phyloP scores from a whole-genome alignment of 2,113 vertebrate species.

The Mustela nigripes region DNA sequence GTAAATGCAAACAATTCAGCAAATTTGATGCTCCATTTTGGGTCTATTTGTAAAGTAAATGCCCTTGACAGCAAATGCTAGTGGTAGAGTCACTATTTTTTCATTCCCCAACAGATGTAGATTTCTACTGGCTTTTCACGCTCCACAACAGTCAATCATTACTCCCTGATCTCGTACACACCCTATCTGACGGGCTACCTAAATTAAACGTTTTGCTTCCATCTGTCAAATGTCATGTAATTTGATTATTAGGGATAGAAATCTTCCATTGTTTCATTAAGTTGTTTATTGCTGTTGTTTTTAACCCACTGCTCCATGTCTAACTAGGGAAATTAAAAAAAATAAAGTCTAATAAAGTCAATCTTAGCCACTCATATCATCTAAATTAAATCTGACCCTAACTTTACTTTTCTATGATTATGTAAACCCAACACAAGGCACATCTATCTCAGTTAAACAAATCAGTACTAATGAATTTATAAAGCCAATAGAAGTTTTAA shows the following conservation, averaged over 20 bases:
- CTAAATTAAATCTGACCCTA: constrained; percentile 62
- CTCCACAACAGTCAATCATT: neutral
- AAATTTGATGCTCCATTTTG: neutral
- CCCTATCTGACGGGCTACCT: neutral
- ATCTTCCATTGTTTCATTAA: constrained; percentile 31
- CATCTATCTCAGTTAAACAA: neutral
- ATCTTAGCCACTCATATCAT: neutral
- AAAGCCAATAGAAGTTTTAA: constrained; percentile 27
- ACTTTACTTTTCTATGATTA: constrained; percentile 34
- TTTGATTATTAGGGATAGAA: neutral
- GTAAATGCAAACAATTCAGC: constrained; percentile 39
- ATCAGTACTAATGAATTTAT: constrained; percentile 47
- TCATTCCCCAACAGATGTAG: neutral
- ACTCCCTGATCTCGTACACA: neutral
- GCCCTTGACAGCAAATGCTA: neutral
- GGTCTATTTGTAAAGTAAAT: neutral
- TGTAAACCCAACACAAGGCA: constrained; percentile 7
- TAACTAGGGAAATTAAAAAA: constrained; percentile 11
- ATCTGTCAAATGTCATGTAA: constrained; percentile 40
- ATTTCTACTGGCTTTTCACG: neutral
- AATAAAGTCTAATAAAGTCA: neutral
- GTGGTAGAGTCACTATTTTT: neutral
- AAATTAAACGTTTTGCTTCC: constrained; percentile 5
- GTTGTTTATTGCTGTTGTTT: neutral
- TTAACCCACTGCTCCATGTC: neutral